Evolutionary conservation across 2,113 vertebrate genomes (phyloP).

Genomic region (Mustelus asterias): DNA sequence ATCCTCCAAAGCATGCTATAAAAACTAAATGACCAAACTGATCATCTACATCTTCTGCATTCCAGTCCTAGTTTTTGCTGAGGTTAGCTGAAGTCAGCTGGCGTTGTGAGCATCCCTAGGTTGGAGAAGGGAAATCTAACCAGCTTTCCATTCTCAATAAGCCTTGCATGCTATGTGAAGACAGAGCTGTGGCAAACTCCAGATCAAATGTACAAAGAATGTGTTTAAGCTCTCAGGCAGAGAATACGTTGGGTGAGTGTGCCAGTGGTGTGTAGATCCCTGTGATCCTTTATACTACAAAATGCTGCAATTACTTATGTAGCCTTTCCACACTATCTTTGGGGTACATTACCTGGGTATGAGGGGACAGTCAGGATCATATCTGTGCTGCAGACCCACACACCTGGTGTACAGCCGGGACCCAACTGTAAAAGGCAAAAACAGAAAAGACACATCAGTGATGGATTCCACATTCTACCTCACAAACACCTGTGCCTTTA

Average conservation of each 20-base stretch:
- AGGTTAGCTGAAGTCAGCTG: neutral
- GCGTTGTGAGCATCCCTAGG: too few relatives aligned
- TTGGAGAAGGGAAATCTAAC: neutral
- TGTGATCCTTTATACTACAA: neutral
- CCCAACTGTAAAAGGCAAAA: conserved; percentile 64
- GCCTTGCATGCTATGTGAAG: neutral
- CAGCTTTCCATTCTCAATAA: neutral
- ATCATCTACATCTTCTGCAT: neutral
- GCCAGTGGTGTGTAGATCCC: neutral
- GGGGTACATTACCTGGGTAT: conserved; percentile 55
- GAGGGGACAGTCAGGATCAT: conserved; percentile 72
- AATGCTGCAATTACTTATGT: neutral
- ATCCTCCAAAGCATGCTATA: neutral
- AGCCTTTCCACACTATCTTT: neutral
- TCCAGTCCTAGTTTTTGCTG: neutral
- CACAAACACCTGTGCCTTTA: neutral
- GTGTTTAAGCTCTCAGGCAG: neutral
- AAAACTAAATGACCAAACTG: neutral
- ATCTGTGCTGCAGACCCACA: conserved; percentile 95
- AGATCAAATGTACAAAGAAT: neutral
- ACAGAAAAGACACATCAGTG: neutral
- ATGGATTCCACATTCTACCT: neutral
- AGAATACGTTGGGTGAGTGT: neutral
- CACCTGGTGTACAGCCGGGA: conserved; percentile 74
- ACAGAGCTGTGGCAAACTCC: neutral